phyloP scores from a whole-genome alignment of 1,140 invertebrate genomes.

The Zelostemma sp. region DNA sequence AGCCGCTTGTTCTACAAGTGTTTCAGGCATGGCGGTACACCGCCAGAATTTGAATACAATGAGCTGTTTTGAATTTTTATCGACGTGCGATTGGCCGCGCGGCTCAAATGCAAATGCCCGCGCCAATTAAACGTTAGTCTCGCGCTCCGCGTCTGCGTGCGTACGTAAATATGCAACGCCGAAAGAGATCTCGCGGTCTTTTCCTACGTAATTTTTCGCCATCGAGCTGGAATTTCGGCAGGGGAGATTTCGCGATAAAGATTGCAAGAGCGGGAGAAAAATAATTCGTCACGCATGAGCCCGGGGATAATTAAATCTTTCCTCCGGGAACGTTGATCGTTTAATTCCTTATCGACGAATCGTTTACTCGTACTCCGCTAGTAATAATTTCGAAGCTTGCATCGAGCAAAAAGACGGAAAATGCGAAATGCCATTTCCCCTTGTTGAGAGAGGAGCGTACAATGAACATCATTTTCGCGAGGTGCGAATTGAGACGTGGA shows the following conservation, averaged over 20 bases:
- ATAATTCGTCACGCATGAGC: constrained; percentile 2
- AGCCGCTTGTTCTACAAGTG: constrained; percentile 60
- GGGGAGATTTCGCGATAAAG: constrained; percentile 39
- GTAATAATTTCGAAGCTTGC: too few species aligned
- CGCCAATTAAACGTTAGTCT: constrained; percentile 64
- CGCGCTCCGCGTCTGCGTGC: constrained; percentile 21
- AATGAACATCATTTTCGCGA: too few species aligned
- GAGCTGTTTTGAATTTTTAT: constrained; percentile 68
- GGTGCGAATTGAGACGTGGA: too few species aligned
- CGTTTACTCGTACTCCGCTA: background rate
- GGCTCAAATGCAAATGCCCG: constrained; percentile 58
- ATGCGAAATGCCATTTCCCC: too few species aligned
- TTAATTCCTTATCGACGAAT: background rate
- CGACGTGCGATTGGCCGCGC: constrained; percentile 51
- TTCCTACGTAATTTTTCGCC: constrained; percentile 38
- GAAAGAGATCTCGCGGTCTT: constrained; percentile 30
- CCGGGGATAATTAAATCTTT: background rate
- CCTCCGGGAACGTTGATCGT: background rate
- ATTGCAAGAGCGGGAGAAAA: constrained; percentile 16
- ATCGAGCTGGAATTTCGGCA: constrained; percentile 28
- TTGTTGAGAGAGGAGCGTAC: too few species aligned
- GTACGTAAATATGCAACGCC: constrained; percentile 30
- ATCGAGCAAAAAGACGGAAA: too few species aligned
- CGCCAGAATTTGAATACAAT: constrained; percentile 66
- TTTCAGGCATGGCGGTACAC: constrained; percentile 49